Conservation (phyloP, 1,140 invertebrate genomes). For the Adelges cooleyi region DNA sequence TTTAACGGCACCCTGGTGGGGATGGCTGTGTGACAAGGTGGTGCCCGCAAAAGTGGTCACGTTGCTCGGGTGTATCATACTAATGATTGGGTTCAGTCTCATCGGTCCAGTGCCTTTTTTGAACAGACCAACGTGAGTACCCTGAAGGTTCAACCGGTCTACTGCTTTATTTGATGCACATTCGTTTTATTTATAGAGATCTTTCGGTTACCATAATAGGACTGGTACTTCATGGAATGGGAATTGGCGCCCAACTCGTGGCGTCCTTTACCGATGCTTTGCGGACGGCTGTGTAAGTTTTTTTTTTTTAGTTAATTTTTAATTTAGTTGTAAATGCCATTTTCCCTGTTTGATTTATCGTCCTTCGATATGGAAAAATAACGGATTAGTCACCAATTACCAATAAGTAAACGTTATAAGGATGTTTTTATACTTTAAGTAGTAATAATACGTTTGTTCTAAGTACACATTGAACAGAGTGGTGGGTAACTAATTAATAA, state of each 20-base stretch:
- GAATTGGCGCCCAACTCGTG: slow-evolving; percentile 67
- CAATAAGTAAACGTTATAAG: too few relatives aligned
- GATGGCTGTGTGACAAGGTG: slow-evolving; percentile 60
- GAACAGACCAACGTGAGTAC: slow-evolving; percentile 1
- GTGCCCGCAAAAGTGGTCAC: slow-evolving; percentile 55
- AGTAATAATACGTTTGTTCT: too few relatives aligned
- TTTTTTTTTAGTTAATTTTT: not conserved
- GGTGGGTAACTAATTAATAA: too few relatives aligned
- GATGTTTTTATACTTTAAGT: too few relatives aligned
- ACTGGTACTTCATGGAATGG: slow-evolving; percentile 61
- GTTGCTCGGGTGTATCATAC: slow-evolving; percentile 52
- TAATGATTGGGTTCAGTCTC: slow-evolving; percentile 53
- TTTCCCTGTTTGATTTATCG: too few relatives aligned
- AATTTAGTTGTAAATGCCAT: too few relatives aligned
- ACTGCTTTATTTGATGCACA: not conserved
- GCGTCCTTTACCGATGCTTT: slow-evolving; percentile 71
- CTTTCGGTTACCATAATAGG: slow-evolving; percentile 57
- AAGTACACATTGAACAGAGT: too few relatives aligned
- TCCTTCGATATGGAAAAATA: too few relatives aligned
- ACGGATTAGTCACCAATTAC: too few relatives aligned
- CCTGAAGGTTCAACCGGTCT: not conserved
- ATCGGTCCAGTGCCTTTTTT: slow-evolving; percentile 66
- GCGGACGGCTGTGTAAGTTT: slow-evolving; percentile 55
- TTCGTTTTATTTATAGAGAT: slow-evolving; percentile 41
- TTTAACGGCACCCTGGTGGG: slow-evolving; percentile 65